These are phyloP conservation scores for Rhegmatorhina hoffmannsi DNA, from an alignment of 2,113 vertebrate genomes.

Conservation along the genomic window DNA sequence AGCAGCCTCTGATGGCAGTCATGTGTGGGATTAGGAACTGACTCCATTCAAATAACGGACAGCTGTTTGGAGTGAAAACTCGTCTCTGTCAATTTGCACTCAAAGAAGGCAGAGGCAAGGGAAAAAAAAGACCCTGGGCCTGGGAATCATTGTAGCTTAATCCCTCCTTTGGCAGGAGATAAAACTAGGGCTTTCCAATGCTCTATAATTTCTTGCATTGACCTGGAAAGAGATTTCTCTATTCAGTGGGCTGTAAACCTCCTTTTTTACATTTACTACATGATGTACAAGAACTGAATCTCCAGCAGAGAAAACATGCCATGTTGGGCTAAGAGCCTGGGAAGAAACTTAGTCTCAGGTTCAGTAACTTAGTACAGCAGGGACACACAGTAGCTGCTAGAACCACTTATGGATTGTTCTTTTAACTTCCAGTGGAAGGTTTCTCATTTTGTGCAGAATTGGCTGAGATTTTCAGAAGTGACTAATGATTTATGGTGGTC, in stretches of 20 bases:
- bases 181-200: conserved; percentile 70
- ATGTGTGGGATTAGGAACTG: conserved; percentile 71
- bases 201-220: conserved; percentile 70
- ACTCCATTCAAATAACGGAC: conserved; percentile 74
- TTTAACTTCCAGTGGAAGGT: conserved; percentile 9
- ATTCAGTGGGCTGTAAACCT: conserved; percentile 66
- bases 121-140: conserved; percentile 45
- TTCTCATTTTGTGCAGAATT: conserved; percentile 17
- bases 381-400: conserved; percentile 24
- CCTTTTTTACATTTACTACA: conserved; percentile 68
- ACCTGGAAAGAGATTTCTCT: conserved; percentile 72
- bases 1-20: conserved; percentile 68
- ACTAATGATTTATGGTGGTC: not conserved
- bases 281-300: conserved; percentile 62
- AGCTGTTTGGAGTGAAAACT: conserved; percentile 73
- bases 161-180: conserved; percentile 74
- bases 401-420: conserved; percentile 42
- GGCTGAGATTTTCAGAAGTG: conserved; percentile 5
- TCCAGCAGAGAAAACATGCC: conserved; percentile 65
- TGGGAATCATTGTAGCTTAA: conserved; percentile 74
- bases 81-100: conserved; percentile 66
- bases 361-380: conserved; percentile 25
- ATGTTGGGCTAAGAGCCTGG: conserved; percentile 47
- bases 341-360: conserved; percentile 58
- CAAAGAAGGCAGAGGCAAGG: conserved; percentile 65